A percentile compares a stretch with the other conserved stretches of the same genome.
Conservation (phyloP, 2,888 invertebrate species). For the Dasypogon diadema region DNA sequence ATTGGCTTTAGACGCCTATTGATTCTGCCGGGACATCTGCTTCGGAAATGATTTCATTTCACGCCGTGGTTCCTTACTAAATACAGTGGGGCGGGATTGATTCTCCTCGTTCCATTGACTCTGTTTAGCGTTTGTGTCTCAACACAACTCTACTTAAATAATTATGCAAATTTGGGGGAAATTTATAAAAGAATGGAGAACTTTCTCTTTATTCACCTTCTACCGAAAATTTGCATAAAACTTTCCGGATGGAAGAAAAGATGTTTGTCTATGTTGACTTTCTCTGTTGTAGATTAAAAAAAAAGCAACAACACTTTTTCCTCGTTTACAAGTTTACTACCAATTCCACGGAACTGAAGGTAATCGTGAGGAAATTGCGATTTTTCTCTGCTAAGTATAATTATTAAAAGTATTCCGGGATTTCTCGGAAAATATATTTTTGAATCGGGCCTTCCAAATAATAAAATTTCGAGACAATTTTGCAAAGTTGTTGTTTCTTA, state of each 20-base stretch:
- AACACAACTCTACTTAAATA: constrained; percentile 20
- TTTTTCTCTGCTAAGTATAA: background rate
- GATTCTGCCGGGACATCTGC: too few relatives aligned
- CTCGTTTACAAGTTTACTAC: too few relatives aligned
- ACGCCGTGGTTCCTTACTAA: background rate
- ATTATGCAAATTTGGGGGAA: constrained; percentile 33
- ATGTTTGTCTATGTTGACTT: too few relatives aligned
- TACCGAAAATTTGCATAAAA: constrained; percentile 13
- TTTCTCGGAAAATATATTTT: background rate
- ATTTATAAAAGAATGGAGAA: constrained; percentile 16
- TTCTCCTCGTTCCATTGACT: constrained; percentile 14
- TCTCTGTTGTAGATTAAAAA: too few relatives aligned
- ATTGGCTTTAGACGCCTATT: too few relatives aligned
- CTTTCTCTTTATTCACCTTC: constrained; percentile 13
- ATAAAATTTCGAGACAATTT: too few relatives aligned
- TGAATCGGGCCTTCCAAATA: too few relatives aligned
- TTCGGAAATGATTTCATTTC: constrained; percentile 26
- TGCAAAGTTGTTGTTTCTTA: too few relatives aligned
- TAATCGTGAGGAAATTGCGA: background rate
- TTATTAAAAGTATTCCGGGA: too few relatives aligned
- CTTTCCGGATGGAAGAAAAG: too few relatives aligned
- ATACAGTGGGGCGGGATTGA: background rate
- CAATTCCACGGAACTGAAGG: too few relatives aligned
- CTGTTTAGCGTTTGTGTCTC: constrained; percentile 4
- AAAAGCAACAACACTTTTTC: too few relatives aligned